A percentile compares a stretch with the other conserved stretches of the same genome.
phyloP scores from a whole-genome alignment of 1,140 invertebrate genomes.

The Cyphomyrmex costatus region DNA sequence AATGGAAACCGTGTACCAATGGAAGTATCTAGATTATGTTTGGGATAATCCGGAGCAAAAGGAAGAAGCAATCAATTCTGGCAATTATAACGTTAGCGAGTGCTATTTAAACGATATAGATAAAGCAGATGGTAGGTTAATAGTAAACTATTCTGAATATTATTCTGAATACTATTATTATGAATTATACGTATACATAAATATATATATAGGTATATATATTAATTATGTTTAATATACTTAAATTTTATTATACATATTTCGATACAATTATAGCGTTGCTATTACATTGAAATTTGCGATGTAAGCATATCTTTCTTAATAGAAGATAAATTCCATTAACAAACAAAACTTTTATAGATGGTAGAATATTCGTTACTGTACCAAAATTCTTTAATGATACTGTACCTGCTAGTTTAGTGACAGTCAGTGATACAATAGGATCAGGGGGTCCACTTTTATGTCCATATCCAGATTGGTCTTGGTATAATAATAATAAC shows the following conservation, averaged over 20 bases:
- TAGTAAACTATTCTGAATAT: not conserved
- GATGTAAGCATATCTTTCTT: not conserved
- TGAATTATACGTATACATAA: not conserved
- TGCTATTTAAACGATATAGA: not conserved
- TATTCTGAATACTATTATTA: too few relatives aligned
- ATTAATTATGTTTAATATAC: too few relatives aligned
- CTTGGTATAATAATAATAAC: not conserved
- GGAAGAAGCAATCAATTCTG: not conserved
- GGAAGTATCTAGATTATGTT: not conserved
- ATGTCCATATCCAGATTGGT: conserved; percentile 38
- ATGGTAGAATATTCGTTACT: conserved; percentile 11
- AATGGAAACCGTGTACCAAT: not conserved
- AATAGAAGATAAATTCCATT: not conserved
- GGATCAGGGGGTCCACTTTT: conserved; percentile 10
- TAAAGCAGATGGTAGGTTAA: not conserved
- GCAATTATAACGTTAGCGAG: not conserved
- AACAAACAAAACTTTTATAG: conserved; percentile 3
- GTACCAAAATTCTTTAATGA: not conserved
- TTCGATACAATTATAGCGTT: not conserved
- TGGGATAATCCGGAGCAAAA: not conserved
- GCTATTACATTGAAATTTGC: not conserved
- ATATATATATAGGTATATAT: not conserved
- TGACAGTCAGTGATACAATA: not conserved
- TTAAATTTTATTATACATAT: not conserved
- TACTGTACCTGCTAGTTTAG: not conserved